Evolutionary conservation across 2,888 invertebrate genomes (phyloP).

Genomic region (Acanthosepion pharaonis): DNA sequence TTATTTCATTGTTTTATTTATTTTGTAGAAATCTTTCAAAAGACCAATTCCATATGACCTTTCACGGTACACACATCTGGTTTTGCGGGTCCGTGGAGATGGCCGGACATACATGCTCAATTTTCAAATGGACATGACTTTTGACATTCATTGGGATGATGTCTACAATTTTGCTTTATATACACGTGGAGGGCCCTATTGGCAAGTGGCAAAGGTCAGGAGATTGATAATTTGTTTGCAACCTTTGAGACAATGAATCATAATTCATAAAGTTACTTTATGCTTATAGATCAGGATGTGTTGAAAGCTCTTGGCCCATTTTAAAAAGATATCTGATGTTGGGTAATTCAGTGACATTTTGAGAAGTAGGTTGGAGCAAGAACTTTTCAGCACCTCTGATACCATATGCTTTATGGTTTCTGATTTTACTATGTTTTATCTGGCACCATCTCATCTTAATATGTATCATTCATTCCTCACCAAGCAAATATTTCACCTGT

Average conservation of each 20-base stretch:
- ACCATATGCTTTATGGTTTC: too few relatives aligned
- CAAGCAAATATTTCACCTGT: too few relatives aligned
- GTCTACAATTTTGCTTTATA: conserved; percentile 88
- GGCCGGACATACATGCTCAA: conserved; percentile 92
- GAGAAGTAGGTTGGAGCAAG: too few relatives aligned
- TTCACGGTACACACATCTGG: conserved; percentile 83
- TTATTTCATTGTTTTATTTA: conserved; percentile 49
- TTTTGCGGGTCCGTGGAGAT: conserved; percentile 91
- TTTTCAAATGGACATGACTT: conserved; percentile 78
- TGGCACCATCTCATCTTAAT: too few relatives aligned
- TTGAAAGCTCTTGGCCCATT: too few relatives aligned
- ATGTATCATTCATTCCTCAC: too few relatives aligned
- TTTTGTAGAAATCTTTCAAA: conserved; percentile 85
- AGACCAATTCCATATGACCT: conserved; percentile 83
- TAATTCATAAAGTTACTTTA: neutral
- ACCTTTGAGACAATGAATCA: neutral
- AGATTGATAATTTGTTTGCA: neutral
- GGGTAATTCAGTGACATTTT: too few relatives aligned
- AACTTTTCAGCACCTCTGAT: too few relatives aligned
- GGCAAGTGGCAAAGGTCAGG: conserved; percentile 89
- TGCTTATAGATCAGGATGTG: too few relatives aligned
- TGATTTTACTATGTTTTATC: too few relatives aligned
- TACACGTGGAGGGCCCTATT: conserved; percentile 98
- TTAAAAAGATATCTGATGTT: too few relatives aligned
- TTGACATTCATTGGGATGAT: conserved; percentile 92